Base-by-base conservation (phyloP, 2,888 invertebrate genomes). In the Diplazon laetatorius region DNA sequence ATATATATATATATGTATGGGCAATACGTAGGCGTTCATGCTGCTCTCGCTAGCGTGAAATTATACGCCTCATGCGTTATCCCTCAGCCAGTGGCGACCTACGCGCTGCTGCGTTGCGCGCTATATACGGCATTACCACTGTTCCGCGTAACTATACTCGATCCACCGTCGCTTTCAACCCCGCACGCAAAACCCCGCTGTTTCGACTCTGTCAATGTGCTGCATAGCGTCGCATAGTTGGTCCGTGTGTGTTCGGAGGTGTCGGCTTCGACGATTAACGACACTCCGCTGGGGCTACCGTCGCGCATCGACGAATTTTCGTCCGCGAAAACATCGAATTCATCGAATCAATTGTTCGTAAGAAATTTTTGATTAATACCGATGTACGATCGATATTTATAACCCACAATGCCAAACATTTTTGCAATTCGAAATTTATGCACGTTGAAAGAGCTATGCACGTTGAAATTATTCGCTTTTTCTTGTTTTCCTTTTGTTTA, bases 31-130 rank as follows among this genome's bases (percentile, higher is more conserved):
- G 84, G 84, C 85, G 82, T 83, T 83, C 85, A 82, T 80, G 83
- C 62, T 75, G 83, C 71, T 78, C 78, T 82, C 80, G 83, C 80
- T 80, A 86, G 86, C 86, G 86, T 86, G 86, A 86, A 86, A 86
- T 86, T 86, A 85, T 85, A 85, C 83, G 82, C 83, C 78, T 82
- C 77, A 78, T 81, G 80, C 77, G 76, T 81, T 80, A 81, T 72
- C 65, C 65, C 74, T 76, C 63, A 70, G 48, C 62, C 66, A 57
- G 69, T 60, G 44, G 46, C 50, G 52, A 63, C 60, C 62, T 42
- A 42, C 65, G 44, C 65, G 52, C 42, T 12, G 30, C 37, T 50
- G 20, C 18, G 18, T 42, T 25, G 35, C 18, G 30, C 44, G n/a
- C n/a, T n/a, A n/a, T 30, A 30, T 42, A 25, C 44, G 10, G 22